These are phyloP conservation scores for Archivesica marissinica DNA, from an alignment of 1,140 invertebrate genomes.

Conservation along the genomic window DNA sequence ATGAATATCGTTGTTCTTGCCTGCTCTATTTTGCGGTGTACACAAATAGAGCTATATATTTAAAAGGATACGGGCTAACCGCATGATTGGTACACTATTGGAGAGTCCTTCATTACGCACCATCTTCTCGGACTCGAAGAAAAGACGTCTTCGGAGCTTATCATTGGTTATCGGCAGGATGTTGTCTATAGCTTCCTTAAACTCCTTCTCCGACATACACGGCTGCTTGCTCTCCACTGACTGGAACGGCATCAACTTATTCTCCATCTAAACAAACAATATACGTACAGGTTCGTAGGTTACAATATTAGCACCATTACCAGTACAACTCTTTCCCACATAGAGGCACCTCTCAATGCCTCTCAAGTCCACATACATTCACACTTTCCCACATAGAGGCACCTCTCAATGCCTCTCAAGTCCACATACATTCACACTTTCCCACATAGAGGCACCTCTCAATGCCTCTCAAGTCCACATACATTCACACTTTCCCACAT, in stretches of 20 bases:
- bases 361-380: no score
- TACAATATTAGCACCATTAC: no score
- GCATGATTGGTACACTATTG: conserved; percentile 77
- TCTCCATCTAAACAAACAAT: conserved; percentile 72
- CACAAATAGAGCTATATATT: no score
- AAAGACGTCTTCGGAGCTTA: conserved; percentile 75
- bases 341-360: no score
- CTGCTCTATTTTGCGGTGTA: neutral
- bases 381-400: no score
- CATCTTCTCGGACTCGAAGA: conserved; percentile 76
- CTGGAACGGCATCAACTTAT: conserved; percentile 76
- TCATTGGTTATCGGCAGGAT: conserved; percentile 78
- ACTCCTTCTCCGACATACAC: conserved; percentile 78
- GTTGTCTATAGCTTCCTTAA: conserved; percentile 79
- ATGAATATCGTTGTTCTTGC: neutral
- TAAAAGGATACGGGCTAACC: conserved; percentile 81
- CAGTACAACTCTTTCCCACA: no score
- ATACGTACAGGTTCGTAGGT: no score
- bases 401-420: no score
- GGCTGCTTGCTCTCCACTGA: conserved; percentile 68
- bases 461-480: no score
- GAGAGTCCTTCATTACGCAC: conserved; percentile 70
- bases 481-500: no score
- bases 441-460: no score
- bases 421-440: no score